Conservation (phyloP, 2,888 invertebrate species). For the Calameuta filiformis region DNA sequence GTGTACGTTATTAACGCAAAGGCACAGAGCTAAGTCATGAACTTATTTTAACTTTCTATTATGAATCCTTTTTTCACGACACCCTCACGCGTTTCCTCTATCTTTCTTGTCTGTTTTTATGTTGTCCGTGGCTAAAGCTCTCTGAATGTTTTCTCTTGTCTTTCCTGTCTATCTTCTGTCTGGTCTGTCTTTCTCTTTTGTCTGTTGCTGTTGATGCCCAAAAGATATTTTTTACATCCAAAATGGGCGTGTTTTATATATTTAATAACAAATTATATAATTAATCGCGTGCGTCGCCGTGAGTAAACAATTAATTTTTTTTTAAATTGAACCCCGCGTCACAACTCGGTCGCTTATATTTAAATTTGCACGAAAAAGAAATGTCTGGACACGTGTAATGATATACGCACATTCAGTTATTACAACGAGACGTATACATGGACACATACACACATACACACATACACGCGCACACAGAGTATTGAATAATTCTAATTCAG, state of each 20-base stretch:
- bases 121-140: not conserved
- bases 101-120: not conserved
- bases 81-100: not conserved
- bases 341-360: constrained; percentile 14
- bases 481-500: not conserved
- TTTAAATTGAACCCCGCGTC: constrained; percentile 10
- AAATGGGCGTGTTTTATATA: constrained; percentile 13
- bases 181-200: not conserved
- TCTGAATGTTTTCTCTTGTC: constrained; percentile 4
- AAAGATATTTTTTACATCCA: constrained; percentile 18
- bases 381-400: constrained; percentile 26
- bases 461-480: not conserved
- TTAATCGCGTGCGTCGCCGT: constrained; percentile 50
- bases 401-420: not conserved
- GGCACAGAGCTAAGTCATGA: not conserved
- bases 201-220: constrained; percentile 14
- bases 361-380: constrained; percentile 10
- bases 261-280: constrained; percentile 26
- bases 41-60: not conserved
- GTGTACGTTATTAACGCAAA: not conserved
- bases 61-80: not conserved
- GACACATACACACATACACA: not conserved
- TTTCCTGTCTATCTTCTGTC: constrained; percentile 13
- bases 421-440: not conserved
- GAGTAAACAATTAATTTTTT: constrained; percentile 43